phyloP scores from a whole-genome alignment of 2,797 vertebrate species.

The Antrozous pallidus region DNA sequence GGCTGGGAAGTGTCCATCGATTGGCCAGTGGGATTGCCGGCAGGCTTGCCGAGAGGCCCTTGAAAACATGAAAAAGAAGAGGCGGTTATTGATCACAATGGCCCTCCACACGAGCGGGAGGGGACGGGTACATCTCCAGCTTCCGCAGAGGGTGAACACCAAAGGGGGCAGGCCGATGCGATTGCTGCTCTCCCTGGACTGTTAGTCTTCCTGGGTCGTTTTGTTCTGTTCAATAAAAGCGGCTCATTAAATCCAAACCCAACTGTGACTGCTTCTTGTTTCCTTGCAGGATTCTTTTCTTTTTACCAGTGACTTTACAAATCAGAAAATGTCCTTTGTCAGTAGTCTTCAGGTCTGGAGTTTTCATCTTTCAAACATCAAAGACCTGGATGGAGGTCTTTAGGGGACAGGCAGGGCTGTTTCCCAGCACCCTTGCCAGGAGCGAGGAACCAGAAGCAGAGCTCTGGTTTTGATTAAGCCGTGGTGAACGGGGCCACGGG shows the following conservation, averaged over 20 bases:
- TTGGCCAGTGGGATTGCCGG: neutral
- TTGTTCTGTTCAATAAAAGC: neutral
- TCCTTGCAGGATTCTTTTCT: neutral
- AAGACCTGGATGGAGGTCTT: neutral
- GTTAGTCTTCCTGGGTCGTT: neutral
- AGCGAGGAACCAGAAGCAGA: neutral
- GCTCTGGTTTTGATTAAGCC: neutral
- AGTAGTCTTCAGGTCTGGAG: neutral
- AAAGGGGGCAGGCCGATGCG: too few relatives aligned
- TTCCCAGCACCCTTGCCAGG: neutral
- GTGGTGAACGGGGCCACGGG: neutral
- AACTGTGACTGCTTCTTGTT: neutral
- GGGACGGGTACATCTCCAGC: rapidly evolving
- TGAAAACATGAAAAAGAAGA: neutral
- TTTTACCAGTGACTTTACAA: neutral
- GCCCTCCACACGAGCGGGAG: neutral
- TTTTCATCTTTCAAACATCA: neutral
- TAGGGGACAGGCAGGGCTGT: neutral
- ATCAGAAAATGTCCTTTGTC: neutral
- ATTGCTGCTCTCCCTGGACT: neutral
- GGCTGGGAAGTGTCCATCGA: neutral
- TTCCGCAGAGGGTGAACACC: neutral
- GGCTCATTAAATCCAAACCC: neutral
- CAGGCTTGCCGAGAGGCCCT: neutral
- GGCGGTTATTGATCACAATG: rapidly evolving